Evolutionary conservation across 1,140 invertebrate species (phyloP), one percentile per base, ranked within the genome.

Genomic region (Halesus radiatus): DNA sequence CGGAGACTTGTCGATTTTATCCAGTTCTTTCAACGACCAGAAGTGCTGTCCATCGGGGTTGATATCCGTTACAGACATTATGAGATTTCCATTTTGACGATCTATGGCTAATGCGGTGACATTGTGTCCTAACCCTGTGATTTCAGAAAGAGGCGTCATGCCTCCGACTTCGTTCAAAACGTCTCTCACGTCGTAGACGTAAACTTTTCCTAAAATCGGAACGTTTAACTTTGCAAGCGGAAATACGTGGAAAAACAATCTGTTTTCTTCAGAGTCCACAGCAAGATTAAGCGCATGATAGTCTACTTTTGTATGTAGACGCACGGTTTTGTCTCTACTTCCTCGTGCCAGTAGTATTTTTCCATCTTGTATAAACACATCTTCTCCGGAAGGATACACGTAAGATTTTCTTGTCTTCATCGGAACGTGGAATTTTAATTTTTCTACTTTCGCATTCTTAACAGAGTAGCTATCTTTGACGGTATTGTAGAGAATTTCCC

Each of bases 1-100:
- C 4, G 54, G 54, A 20, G 29, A 37, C 32, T 76, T 76, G 53
- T 76, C 53, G 23, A 74, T 74, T 23, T 74, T 74, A 23, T 74
- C 53, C 74, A 76, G 20, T 20, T 20, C 60, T 60, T 76, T 37
- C 13, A 76, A 45, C 0, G 53, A 37, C 56, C 56, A 60, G 32
- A 76, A 76, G 13, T 26, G 29, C 1, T 15, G 16, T 15, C 45
- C 56, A 13, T 60, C 54, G 22, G 16, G 13, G 16, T 45, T 29
- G 5, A 45, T 45, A 8, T 60, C 54, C 2, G 10, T 32, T 15
- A 45, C 22, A 20, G 53, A 76, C 13, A 76, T 56, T 0, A 60
- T 10, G 23, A 76, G 5, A 20, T 76, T 76, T 3, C 56, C 56
- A 15, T 13, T 60, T 60, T 3, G 1, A 20, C 37, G 26, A 16